Base-by-base conservation (phyloP, 2,888 invertebrate species). In the Syrista parreyssii region DNA sequence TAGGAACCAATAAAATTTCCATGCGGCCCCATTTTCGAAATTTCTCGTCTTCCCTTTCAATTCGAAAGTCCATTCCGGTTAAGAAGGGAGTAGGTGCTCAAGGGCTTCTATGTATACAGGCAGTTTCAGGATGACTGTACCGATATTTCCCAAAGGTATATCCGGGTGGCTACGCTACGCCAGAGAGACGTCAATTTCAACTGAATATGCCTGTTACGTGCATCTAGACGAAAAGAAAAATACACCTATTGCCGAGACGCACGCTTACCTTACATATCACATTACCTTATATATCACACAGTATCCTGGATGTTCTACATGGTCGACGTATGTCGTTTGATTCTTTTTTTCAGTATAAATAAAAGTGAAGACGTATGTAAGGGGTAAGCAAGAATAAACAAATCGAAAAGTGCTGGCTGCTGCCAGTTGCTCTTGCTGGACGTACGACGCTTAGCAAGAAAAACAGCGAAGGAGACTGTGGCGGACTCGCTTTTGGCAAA, bases 1-100 rank as follows among this genome's bases (percentile, higher is more conserved):
- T n/a, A 32, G 31, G 71, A 69, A 33, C 32, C 71, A 71, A 71
- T 71, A 71, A 31, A 71, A 71, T 71, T 71, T 71, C 71, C 71
- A 33, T 71, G 71, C 31, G 71, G 32, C 33, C 71, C 71, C 55
- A 23, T 55, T 55, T 55, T 23, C 55, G 23, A 55, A 55, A 55
- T 55, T 23, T 9, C 55, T 23, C 55, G 55, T 55, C 55, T 55
- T 55, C 55, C 55, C 55, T 55, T 55, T 55, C 55, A 55, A 55
- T 55, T 55, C 55, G 23, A 55, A 55, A 55, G 55, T 55, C 55
- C 55, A 55, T 55, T 55, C 23, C 55, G 55, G 15, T 23, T 55
- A 15, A 55, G 23, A 55, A 55, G 55, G 15, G 40, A 23, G 23
- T 55, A 55, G 55, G 23, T 23, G 55, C 23, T 55, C 9, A 2